Evolutionary conservation across 2,113 vertebrate genomes (phyloP).

Genomic region (Dicaeum eximium): DNA sequence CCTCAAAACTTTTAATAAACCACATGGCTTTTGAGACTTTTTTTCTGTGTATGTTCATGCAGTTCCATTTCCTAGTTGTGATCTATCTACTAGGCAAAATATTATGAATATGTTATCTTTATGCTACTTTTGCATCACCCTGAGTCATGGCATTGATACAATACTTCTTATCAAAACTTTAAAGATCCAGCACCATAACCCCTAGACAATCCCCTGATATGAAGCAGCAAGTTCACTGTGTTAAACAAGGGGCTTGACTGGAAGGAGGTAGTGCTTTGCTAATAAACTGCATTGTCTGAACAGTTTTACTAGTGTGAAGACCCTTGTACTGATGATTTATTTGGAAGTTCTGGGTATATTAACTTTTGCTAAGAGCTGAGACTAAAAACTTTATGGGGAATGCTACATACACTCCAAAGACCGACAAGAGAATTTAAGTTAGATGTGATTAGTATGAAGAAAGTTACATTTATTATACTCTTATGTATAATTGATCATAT

Average conservation of each 20-base stretch:
- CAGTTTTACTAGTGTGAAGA: constrained; percentile 62
- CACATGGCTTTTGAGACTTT: constrained; percentile 2
- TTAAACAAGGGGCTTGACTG: constrained; percentile 19
- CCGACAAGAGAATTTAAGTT: constrained; percentile 79
- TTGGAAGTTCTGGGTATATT: constrained; percentile 76
- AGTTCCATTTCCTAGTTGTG: neutral
- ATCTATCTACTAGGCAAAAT: neutral
- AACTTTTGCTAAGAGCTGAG: constrained; percentile 79
- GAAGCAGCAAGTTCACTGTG: constrained; percentile 18
- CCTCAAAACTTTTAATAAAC: constrained; percentile 41
- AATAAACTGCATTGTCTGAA: constrained; percentile 65
- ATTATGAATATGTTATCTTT: neutral
- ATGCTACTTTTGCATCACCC: neutral
- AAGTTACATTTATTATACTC: constrained; percentile 84
- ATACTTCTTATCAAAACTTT: neutral
- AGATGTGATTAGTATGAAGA: constrained; percentile 83
- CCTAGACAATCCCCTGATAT: neutral
- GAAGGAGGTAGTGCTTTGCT: constrained; percentile 53
- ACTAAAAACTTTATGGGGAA: constrained; percentile 80
- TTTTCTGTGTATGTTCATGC: neutral
- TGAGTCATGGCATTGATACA: neutral
- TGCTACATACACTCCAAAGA: constrained; percentile 77
- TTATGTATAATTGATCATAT: constrained; percentile 83
- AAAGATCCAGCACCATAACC: constrained; percentile 27
- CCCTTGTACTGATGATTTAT: constrained; percentile 71